Conservation (phyloP, 1,140 invertebrate genomes). For the Octopus sinensis region DNA sequence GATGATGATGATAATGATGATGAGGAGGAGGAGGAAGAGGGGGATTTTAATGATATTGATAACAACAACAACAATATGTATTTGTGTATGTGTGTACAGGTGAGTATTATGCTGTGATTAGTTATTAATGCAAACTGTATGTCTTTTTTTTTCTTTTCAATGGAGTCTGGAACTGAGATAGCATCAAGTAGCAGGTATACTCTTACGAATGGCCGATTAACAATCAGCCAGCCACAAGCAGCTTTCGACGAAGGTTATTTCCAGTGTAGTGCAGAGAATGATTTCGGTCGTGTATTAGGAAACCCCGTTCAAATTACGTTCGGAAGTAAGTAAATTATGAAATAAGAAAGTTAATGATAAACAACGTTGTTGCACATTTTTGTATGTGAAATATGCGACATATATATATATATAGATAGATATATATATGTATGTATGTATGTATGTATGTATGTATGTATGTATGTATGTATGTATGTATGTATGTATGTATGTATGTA, state of each 20-base stretch:
- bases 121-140: no score
- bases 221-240: slow-evolving; percentile 27
- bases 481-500: background rate
- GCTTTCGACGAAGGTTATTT: slow-evolving; percentile 27
- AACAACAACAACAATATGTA: no score
- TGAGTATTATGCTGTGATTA: no score
- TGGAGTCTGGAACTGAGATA: background rate
- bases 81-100: no score
- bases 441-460: background rate
- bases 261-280: slow-evolving; percentile 34
- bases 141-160: no score
- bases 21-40: no score
- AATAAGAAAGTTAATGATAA: background rate
- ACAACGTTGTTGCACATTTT: background rate
- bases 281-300: slow-evolving; percentile 30
- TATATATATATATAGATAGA: no score
- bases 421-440: background rate
- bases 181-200: slow-evolving; percentile 16
- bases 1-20: no score
- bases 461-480: background rate
- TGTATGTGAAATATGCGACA: background rate
- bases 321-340: slow-evolving; percentile 29
- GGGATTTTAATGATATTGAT: no score
- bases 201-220: slow-evolving; percentile 34
- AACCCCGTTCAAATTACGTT: slow-evolving; percentile 29